These are phyloP conservation scores for Cantharis lateralis DNA, from an alignment of 2,888 invertebrate genomes.

Conservation along the genomic window DNA sequence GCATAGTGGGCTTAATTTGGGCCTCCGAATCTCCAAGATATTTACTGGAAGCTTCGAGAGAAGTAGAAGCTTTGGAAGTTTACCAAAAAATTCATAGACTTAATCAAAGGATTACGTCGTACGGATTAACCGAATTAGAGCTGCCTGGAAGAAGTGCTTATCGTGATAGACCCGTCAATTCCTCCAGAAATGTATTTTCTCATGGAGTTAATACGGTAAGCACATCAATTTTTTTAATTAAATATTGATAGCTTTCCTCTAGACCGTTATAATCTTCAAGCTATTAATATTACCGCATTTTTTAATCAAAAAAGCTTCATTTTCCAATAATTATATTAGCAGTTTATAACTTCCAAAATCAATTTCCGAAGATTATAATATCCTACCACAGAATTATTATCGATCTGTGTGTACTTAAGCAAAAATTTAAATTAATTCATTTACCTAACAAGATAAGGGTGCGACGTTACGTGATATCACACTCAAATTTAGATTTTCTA, in stretches of 20 bases:
- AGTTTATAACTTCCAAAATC: background rate
- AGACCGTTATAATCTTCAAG: background rate
- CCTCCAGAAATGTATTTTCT: conserved; percentile 47
- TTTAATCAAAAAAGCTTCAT: background rate
- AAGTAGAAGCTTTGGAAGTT: conserved; percentile 77
- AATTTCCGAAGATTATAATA: background rate
- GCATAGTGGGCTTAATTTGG: conserved; percentile 72
- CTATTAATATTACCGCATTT: background rate
- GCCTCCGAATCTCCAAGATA: conserved; percentile 77
- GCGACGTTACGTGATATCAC: background rate
- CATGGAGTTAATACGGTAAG: conserved; percentile 49
- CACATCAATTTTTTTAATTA: no score
- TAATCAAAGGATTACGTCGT: conserved; percentile 55
- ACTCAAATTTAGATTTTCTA: background rate
- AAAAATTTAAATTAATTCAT: background rate
- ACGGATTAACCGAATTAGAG: conserved; percentile 71
- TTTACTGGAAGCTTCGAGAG: conserved; percentile 73
- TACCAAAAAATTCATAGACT: conserved; percentile 64
- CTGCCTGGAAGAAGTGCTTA: conserved; percentile 67
- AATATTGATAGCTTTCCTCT: no score
- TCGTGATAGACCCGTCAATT: conserved; percentile 48
- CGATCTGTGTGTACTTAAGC: background rate
- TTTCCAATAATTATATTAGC: background rate
- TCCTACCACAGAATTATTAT: background rate
- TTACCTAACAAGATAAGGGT: background rate